These are phyloP conservation scores for Hypotaenidia okinawae DNA, from an alignment of 2,797 vertebrate species.

Conservation along the genomic window DNA sequence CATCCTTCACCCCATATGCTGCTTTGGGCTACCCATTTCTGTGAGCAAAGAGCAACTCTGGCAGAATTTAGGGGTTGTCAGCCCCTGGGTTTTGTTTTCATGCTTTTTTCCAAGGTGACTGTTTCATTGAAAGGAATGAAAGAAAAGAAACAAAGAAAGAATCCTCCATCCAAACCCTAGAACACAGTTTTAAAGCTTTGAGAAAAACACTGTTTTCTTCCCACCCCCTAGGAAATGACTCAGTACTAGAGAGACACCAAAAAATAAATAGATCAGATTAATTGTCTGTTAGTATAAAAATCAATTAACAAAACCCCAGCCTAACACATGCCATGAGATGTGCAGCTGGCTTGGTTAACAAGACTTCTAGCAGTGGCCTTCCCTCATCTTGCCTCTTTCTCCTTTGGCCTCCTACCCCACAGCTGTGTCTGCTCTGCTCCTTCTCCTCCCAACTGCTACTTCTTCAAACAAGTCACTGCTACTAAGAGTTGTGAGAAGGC, in stretches of 20 bases:
- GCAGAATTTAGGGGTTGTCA: background rate
- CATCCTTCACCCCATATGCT: background rate
- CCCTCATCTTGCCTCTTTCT: background rate
- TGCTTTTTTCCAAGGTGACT: background rate
- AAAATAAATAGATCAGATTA: background rate
- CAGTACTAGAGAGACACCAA: constrained; percentile 44
- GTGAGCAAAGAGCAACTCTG: background rate
- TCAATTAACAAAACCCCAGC: background rate
- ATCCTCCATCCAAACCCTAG: background rate
- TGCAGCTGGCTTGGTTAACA: background rate
- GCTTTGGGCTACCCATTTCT: background rate
- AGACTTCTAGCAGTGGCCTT: background rate
- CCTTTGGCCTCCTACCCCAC: background rate
- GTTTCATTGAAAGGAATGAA: background rate
- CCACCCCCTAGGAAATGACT: constrained; percentile 65
- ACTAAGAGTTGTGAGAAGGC: background rate
- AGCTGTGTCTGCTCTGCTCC: background rate
- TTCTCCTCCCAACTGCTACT: background rate
- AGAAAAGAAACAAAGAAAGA: background rate
- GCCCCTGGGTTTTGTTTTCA: background rate
- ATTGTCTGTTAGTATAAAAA: constrained; percentile 44
- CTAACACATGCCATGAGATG: background rate
- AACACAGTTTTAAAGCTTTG: background rate
- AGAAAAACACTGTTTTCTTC: constrained; percentile 21
- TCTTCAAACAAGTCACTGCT: background rate